phyloP scores from a whole-genome alignment of 2,113 vertebrate genomes.

The Pao palembangensis region DNA sequence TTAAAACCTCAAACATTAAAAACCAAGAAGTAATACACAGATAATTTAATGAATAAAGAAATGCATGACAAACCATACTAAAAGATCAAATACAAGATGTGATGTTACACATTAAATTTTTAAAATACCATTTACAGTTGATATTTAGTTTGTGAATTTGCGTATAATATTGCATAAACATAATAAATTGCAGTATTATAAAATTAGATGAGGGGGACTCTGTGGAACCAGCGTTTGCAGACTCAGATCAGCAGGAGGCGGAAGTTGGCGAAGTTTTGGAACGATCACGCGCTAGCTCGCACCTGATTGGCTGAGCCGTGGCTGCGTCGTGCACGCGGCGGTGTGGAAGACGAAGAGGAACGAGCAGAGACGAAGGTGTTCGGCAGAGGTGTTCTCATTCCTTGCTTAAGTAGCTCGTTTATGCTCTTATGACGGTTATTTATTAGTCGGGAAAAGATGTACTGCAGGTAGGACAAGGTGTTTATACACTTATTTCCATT shows the following conservation, averaged over 20 bases:
- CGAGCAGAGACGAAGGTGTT: conserved; percentile 20
- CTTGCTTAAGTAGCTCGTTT: conserved; percentile 13
- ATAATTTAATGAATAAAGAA: too few relatives aligned
- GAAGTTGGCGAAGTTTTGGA: conserved; percentile 19
- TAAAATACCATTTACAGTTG: too few relatives aligned
- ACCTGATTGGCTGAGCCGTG: conserved; percentile 41
- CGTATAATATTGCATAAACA: too few relatives aligned
- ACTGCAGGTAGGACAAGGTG: conserved; percentile 57
- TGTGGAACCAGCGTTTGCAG: too few relatives aligned
- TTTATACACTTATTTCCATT: background rate
- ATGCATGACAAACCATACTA: too few relatives aligned
- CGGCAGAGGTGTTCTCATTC: conserved; percentile 10
- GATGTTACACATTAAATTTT: too few relatives aligned
- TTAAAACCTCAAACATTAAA: too few relatives aligned
- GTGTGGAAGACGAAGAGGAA: conserved; percentile 7
- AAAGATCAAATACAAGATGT: too few relatives aligned
- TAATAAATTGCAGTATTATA: too few relatives aligned
- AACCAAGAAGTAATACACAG: too few relatives aligned
- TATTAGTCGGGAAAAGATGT: conserved; percentile 38
- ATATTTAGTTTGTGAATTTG: too few relatives aligned
- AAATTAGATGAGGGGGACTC: too few relatives aligned
- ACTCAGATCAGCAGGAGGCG: background rate
- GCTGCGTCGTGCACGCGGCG: conserved; percentile 19
- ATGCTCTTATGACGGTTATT: conserved; percentile 20
- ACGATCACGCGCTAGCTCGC: conserved; percentile 48